These are phyloP conservation scores for Solen grandis DNA, from an alignment of 1,140 invertebrate species.

Conservation along the genomic window DNA sequence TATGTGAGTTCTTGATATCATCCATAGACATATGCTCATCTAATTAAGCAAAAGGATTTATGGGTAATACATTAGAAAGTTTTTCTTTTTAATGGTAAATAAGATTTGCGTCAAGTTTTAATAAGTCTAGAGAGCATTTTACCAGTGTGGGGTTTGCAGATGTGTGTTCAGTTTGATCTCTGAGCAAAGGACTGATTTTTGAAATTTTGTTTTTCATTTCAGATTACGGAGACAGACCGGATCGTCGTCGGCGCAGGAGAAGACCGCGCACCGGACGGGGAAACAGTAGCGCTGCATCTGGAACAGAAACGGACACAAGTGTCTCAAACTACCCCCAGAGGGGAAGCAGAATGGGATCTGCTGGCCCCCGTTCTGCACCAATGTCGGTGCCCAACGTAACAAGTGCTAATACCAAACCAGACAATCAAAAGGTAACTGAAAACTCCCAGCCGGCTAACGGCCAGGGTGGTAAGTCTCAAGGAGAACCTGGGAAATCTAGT, in stretches of 20 bases:
- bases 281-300: slow-evolving; percentile 73
- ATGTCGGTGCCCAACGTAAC: slow-evolving; percentile 8
- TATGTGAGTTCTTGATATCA: too few relatives aligned
- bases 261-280: slow-evolving; percentile 65
- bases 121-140: too few relatives aligned
- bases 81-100: too few relatives aligned
- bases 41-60: too few relatives aligned
- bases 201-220: slow-evolving; percentile 52
- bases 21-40: too few relatives aligned
- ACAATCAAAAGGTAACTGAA: slow-evolving; percentile 47
- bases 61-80: too few relatives aligned
- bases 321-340: slow-evolving; percentile 67
- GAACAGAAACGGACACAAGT: slow-evolving; percentile 79
- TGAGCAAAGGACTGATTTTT: too few relatives aligned
- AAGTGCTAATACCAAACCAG: slow-evolving; percentile 36
- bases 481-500: not conserved
- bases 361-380: slow-evolving; percentile 5
- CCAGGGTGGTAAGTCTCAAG: slow-evolving; percentile 35
- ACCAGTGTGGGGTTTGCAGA: too few relatives aligned
- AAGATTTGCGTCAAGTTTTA: too few relatives aligned
- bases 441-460: slow-evolving; percentile 42
- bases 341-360: slow-evolving; percentile 17
- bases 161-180: too few relatives aligned
- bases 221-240: slow-evolving; percentile 68
- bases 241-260: slow-evolving; percentile 64